Evolutionary conservation across 2,888 invertebrate genomes (phyloP).

Genomic region (Chironomus riparius): DNA sequence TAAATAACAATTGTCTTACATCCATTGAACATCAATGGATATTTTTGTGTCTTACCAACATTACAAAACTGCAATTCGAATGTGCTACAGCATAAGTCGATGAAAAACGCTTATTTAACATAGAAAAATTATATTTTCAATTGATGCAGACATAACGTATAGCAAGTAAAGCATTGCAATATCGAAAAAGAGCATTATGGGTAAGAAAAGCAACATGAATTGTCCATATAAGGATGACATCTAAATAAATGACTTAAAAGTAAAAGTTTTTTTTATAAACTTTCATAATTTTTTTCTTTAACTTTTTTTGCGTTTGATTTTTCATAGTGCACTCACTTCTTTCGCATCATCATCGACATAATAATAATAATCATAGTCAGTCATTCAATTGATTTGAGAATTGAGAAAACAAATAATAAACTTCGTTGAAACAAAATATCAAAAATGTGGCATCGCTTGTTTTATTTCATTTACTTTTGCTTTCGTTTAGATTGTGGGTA

Average conservation of each 20-base stretch:
- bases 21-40: not conserved
- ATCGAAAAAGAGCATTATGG: constrained; percentile 11
- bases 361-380: too few species aligned
- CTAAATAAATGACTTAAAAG: constrained; percentile 27
- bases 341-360: not conserved
- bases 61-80: not conserved
- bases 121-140: not conserved
- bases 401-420: not conserved
- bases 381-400: not conserved
- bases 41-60: not conserved
- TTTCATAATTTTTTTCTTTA: constrained; percentile 24
- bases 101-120: not conserved
- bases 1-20: not conserved
- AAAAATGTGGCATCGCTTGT: not conserved
- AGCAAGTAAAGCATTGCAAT: not conserved
- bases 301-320: not conserved
- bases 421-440: not conserved
- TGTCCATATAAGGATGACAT: constrained; percentile 27
- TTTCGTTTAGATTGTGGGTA: not conserved
- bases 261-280: constrained; percentile 21
- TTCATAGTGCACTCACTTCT: constrained; percentile 1
- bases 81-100: not conserved
- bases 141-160: not conserved
- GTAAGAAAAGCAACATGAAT: constrained; percentile 23
- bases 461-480: not conserved